Evolutionary conservation across 2,888 invertebrate genomes (phyloP), one percentile per base, ranked within the genome.

Genomic region (Caenorhabditis imperialis): DNA sequence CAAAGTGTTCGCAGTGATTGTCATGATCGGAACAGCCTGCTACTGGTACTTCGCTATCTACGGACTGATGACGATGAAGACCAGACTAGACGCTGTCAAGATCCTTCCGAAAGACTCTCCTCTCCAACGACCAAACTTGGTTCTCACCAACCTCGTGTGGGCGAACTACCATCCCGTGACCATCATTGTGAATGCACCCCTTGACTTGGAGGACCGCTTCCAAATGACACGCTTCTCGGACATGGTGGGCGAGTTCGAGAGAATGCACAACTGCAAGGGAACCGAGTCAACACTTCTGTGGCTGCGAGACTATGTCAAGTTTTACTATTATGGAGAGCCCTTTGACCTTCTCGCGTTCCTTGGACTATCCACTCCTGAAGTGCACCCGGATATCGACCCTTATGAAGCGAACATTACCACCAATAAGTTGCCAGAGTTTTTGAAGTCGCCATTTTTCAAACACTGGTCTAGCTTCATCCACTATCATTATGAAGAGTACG

Each of bases 151-250:
- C 76, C 61, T 75, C 65, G 86, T 87, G 3, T 88, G 86, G 86
- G 78, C 77, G 23, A 85, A 87, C 54, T 85, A 87, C 62, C 86
- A 86, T 27, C 83, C 87, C 4, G 86, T 87, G 42, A 85, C 86
- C 5, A 79, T 87, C 16, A 54, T 87, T 23, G 75, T 87, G 20
- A 85, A 85, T 54, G 37, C 61, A 2, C 85, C 82, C 7, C 55
- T 87, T 37, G 78, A 87, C 53, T 45, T 85, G 23, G 40, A 76
- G 14, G 79, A 85, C 53, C 20, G 48, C 0, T 18, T 38, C 2
- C 84, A 88, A 53, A 78, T 77, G 62, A 27, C 20, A 6, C 63
- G 79, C 3, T 83, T 87, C 72, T 78, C 81, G 74, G 37, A 79
- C 27, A 77, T 87, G 81, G 81, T 87, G 18, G 23, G 78, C 25